Conservation (phyloP, 2,888 invertebrate genomes). For the Hermodice carunculata region DNA sequence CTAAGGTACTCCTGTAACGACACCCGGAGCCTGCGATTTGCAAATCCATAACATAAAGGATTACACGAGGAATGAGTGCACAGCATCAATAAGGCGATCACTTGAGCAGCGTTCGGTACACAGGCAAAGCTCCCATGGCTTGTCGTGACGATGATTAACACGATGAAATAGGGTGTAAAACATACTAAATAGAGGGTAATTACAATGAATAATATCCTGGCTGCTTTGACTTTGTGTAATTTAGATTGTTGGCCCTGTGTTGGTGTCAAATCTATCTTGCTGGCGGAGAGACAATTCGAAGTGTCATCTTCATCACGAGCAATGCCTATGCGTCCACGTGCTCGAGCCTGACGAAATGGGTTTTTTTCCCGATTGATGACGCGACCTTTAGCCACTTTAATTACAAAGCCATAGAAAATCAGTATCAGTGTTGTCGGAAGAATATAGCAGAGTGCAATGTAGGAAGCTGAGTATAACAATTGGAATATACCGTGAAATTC, state of each 20-base stretch:
- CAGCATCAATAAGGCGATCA: slow-evolving; percentile 5
- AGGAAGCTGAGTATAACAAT: slow-evolving; percentile 13
- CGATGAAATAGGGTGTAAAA: slow-evolving; percentile 12
- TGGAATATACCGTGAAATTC: slow-evolving; percentile 18
- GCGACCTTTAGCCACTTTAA: slow-evolving; percentile 5
- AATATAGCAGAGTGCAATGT: slow-evolving; percentile 5
- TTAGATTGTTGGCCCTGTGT: background rate
- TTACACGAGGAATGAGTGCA: slow-evolving; percentile 13
- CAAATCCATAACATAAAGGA: slow-evolving; percentile 16
- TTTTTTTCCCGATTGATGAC: slow-evolving; percentile 3
- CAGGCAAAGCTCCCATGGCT: slow-evolving; percentile 3
- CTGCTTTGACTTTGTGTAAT: slow-evolving; percentile 7
- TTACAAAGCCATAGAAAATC: slow-evolving; percentile 16
- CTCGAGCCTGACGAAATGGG: slow-evolving; percentile 9
- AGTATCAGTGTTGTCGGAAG: slow-evolving; percentile 14
- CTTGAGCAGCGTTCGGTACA: background rate
- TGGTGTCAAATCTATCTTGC: background rate
- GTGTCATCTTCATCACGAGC: background rate
- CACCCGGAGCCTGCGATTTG: slow-evolving; percentile 12
- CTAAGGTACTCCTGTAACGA: slow-evolving; percentile 6
- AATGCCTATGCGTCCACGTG: background rate
- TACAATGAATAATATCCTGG: slow-evolving; percentile 5
- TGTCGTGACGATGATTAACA: slow-evolving; percentile 2
- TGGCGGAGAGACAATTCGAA: background rate
- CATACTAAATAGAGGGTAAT: background rate